Base-by-base conservation (phyloP, 2,888 invertebrate species). In the Lucinisca nassula region DNA sequence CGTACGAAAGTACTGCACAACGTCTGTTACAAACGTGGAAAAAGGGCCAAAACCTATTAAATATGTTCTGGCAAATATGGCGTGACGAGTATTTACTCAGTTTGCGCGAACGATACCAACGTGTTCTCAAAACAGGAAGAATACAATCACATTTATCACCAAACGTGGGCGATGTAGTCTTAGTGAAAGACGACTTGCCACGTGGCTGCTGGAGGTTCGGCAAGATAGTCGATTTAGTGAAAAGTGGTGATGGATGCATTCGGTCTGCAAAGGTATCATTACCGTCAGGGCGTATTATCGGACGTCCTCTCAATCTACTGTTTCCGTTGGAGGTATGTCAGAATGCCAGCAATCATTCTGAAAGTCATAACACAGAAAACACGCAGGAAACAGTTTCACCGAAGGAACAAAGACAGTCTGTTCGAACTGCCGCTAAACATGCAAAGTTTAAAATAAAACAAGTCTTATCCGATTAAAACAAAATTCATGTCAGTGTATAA, bases 301-400 rank as follows among this genome's bases (percentile, higher is more conserved):
- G 72, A 24, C 72, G 38, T 37, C 72, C 72, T n/a, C 30, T 72
- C 24, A 72, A 72, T 37, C 40, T 37, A 72, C 21, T 72, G 21
- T 72, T 37, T n/a, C 72, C 72, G 24, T 21, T 72, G 3, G 72
- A 72, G n/a, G n/a, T n/a, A n/a, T n/a, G n/a, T n/a, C n/a, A n/a
- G n/a, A n/a, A n/a, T n/a, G n/a, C n/a, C n/a, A n/a, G n/a, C n/a
- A n/a, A n/a, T n/a, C n/a, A n/a, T n/a, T n/a, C n/a, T n/a, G n/a
- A n/a, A n/a, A n/a, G n/a, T n/a, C n/a, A n/a, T n/a, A n/a, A n/a
- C n/a, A n/a, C n/a, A n/a, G n/a, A n/a, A n/a, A n/a, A n/a, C n/a
- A n/a, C n/a, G n/a, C n/a, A n/a, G n/a, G n/a, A n/a, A n/a, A n/a
- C n/a, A n/a, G n/a, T n/a, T n/a, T n/a, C n/a, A n/a, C n/a, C n/a